A percentile compares a stretch with the other conserved stretches of the same genome.
These are phyloP conservation scores for Pantelozetes paolii DNA, from an alignment of 2,888 invertebrate genomes.

Conservation along the genomic window DNA sequence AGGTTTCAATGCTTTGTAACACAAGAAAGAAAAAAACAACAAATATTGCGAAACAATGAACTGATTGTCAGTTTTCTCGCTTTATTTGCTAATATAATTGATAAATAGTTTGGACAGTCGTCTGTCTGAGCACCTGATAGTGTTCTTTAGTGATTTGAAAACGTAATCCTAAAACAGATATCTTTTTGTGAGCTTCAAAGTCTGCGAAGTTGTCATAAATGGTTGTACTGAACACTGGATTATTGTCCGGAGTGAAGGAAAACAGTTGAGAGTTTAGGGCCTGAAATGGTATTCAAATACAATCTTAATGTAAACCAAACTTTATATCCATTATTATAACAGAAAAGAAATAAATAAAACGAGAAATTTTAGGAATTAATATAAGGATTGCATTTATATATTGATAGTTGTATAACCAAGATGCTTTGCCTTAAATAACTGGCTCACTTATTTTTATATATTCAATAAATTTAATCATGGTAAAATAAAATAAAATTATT, in stretches of 20 bases:
- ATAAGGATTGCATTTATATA: no score
- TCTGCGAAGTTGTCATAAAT: conserved; percentile 41
- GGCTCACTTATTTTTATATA: no score
- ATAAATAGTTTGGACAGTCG: conserved; percentile 11
- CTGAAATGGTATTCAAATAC: not conserved
- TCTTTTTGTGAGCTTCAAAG: conserved; percentile 28
- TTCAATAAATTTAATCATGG: no score
- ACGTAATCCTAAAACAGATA: conserved; percentile 33
- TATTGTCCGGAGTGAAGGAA: conserved; percentile 4
- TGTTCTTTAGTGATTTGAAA: conserved; percentile 40
- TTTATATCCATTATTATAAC: no score
- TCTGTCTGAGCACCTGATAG: no score
- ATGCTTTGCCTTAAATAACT: no score
- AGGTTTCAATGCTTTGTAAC: not conserved
- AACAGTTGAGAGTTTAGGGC: conserved; percentile 11
- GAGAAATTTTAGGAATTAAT: no score
- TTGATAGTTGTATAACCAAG: no score
- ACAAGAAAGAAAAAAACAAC: not conserved
- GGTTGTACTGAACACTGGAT: conserved; percentile 10
- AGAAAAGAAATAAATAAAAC: not conserved
- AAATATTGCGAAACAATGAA: not conserved
- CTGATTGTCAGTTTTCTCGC: not conserved
- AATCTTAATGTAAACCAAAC: not conserved
- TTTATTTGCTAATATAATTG: conserved; percentile 4
- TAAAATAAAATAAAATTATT: no score